These are phyloP conservation scores for Phenacoccus solenopsis DNA, from an alignment of 1,140 invertebrate genomes.

Conservation along the genomic window DNA sequence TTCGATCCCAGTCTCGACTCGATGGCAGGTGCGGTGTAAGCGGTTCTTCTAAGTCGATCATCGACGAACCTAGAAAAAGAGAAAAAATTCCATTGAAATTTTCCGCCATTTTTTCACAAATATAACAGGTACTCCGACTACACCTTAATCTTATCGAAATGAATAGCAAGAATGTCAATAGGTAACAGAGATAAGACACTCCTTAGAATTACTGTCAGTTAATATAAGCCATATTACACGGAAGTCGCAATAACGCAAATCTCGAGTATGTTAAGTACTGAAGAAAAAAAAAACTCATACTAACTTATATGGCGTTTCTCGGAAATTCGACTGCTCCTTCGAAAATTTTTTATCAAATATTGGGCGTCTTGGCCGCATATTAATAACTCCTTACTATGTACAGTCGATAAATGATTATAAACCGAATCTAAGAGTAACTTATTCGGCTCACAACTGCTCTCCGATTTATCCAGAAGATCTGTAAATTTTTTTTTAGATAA, in stretches of 20 bases:
- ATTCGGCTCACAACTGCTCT: not conserved
- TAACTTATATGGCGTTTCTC: not conserved
- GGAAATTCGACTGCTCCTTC: not conserved
- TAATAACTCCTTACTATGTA: not conserved
- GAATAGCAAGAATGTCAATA: not conserved
- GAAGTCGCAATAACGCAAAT: not conserved
- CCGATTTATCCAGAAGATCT: not conserved
- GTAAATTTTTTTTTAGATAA: too few species aligned
- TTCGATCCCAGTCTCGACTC: conserved; percentile 20
- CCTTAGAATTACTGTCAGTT: not conserved
- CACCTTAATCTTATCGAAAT: not conserved
- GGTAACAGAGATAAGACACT: not conserved
- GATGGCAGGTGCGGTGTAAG: not conserved
- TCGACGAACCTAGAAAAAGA: not conserved
- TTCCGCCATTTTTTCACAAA: too few species aligned
- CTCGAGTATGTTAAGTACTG: not conserved
- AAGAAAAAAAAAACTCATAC: too few species aligned
- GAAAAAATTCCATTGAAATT: not conserved
- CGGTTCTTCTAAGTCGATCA: not conserved
- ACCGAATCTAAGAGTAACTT: not conserved
- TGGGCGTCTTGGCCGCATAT: not conserved
- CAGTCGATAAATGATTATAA: not conserved
- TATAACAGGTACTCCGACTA: too few species aligned
- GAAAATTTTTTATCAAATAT: conserved; percentile 5
- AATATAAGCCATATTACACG: not conserved